Evolutionary conservation across 1,140 invertebrate species (phyloP).

Genomic region (Lordiphosa collinella): DNA sequence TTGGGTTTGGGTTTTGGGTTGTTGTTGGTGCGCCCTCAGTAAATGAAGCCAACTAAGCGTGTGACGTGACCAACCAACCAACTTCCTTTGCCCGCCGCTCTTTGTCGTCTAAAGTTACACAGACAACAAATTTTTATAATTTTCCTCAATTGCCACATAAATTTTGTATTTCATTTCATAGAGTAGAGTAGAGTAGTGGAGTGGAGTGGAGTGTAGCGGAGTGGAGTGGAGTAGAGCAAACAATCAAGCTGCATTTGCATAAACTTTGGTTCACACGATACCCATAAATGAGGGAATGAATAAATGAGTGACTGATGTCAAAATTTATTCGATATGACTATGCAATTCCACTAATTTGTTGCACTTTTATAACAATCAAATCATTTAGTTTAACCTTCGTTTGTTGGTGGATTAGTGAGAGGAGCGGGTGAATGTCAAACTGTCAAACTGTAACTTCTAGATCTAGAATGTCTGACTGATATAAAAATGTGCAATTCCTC

Average conservation of each 20-base stretch:
- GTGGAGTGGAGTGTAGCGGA: background rate
- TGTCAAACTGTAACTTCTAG: slow-evolving; percentile 3
- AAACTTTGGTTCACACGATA: slow-evolving; percentile 54
- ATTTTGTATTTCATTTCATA: slow-evolving; percentile 29
- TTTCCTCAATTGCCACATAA: slow-evolving; percentile 55
- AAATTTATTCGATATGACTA: slow-evolving; percentile 65
- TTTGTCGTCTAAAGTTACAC: slow-evolving; percentile 43
- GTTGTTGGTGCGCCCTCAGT: slow-evolving; percentile 26
- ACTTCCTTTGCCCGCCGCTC: slow-evolving; percentile 3
- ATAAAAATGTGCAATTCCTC: too few relatives aligned
- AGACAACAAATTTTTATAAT: slow-evolving; percentile 58
- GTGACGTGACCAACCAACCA: slow-evolving; percentile 43
- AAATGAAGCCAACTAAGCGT: slow-evolving; percentile 71
- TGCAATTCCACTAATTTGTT: slow-evolving; percentile 52
- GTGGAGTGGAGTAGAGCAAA: background rate
- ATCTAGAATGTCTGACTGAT: too few relatives aligned
- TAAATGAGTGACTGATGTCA: slow-evolving; percentile 38
- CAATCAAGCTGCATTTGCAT: slow-evolving; percentile 37
- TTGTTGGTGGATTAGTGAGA: slow-evolving; percentile 19
- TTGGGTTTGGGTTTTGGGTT: slow-evolving; percentile 23
- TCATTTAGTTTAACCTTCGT: slow-evolving; percentile 38
- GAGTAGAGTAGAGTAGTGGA: slow-evolving; percentile 15
- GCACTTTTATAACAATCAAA: slow-evolving; percentile 42
- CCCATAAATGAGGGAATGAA: slow-evolving; percentile 3
- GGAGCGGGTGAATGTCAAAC: slow-evolving; percentile 12